phyloP scores from a whole-genome alignment of 2,113 vertebrate genomes.

The Antechinus flavipes region DNA sequence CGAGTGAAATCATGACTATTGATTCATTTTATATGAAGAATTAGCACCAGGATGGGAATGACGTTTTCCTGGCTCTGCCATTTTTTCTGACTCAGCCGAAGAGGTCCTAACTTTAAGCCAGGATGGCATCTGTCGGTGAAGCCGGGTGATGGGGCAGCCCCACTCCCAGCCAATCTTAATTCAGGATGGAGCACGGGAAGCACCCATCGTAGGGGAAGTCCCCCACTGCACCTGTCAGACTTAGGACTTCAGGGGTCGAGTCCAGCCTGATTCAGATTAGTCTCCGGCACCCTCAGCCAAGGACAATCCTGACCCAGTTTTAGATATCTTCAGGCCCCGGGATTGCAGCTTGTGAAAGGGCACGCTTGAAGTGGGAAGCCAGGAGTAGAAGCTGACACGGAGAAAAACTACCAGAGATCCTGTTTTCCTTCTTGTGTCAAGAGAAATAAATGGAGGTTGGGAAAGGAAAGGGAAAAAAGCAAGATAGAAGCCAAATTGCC shows the following conservation, averaged over 20 bases:
- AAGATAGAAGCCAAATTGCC: conserved; percentile 77
- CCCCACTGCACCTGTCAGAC: neutral
- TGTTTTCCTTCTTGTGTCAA: conserved; percentile 76
- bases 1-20: neutral
- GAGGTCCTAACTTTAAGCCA: neutral
- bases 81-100: neutral
- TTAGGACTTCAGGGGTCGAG: neutral
- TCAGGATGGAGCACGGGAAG: neutral
- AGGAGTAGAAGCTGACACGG: conserved; percentile 41
- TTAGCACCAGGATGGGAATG: neutral
- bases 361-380: neutral
- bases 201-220: too few relatives aligned
- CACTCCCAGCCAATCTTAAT: neutral
- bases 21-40: neutral
- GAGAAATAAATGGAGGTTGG: conserved; percentile 77
- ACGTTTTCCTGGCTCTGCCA: neutral
- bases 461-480: conserved; percentile 62
- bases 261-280: neutral
- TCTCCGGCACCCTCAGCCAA: neutral
- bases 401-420: conserved; percentile 69
- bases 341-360: conserved; percentile 37
- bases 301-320: neutral
- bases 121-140: neutral
- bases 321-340: neutral
- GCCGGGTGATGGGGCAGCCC: neutral